These are phyloP conservation scores for Neosilurus mollespiculum DNA, from an alignment of 2,797 vertebrate species.

Conservation along the genomic window DNA sequence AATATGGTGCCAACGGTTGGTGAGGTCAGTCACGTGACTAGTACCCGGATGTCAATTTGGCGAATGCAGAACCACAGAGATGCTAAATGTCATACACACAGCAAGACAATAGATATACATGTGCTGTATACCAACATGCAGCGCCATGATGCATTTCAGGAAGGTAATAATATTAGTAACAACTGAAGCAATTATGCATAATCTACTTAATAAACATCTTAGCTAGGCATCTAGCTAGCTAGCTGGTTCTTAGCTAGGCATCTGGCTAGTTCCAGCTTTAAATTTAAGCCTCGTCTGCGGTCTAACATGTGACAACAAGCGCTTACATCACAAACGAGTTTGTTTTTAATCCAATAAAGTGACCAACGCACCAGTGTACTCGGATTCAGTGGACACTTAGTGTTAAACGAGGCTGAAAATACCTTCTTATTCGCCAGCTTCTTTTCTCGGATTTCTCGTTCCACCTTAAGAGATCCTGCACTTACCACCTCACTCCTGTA, in stretches of 20 bases:
- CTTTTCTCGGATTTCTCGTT: background rate
- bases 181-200: background rate
- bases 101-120: background rate
- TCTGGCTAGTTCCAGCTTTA: background rate
- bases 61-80: background rate
- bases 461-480: conserved; percentile 4
- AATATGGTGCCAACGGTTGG: too few relatives aligned
- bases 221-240: background rate
- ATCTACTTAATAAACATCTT: background rate
- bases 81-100: background rate
- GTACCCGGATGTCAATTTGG: too few relatives aligned
- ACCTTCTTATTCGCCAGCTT: background rate
- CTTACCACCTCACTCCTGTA: background rate
- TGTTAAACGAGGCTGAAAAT: background rate
- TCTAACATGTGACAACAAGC: background rate
- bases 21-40: too few relatives aligned
- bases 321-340: background rate
- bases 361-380: too few relatives aligned
- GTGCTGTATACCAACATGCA: background rate
- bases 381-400: background rate
- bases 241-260: too few relatives aligned
- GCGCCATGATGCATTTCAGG: background rate
- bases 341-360: background rate
- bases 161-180: too few relatives aligned
- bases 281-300: background rate